These are phyloP conservation scores for Lutraria lutraria DNA, from an alignment of 2,888 invertebrate genomes.

Conservation along the genomic window DNA sequence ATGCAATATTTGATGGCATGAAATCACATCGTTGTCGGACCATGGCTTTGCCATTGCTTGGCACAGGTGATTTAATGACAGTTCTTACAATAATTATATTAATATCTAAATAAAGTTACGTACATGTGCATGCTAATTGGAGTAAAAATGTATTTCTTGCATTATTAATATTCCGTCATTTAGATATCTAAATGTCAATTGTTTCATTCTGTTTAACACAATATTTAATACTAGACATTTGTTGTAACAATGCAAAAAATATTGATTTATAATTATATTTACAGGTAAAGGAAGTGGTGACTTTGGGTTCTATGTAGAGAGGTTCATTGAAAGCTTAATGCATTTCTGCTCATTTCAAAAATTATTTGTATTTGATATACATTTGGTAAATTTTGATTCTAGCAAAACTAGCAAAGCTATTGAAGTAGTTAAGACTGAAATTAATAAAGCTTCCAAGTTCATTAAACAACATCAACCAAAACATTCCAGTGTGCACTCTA, in stretches of 20 bases:
- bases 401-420: neutral
- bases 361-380: neutral
- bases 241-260: no score
- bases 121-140: no score
- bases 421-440: neutral
- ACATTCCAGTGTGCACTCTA: neutral
- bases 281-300: conserved; percentile 20
- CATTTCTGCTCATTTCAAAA: conserved; percentile 14
- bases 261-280: neutral
- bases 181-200: no score
- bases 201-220: no score
- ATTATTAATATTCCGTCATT: no score
- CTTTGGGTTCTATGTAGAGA: conserved; percentile 23
- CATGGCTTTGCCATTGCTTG: conserved; percentile 40
- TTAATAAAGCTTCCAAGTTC: neutral
- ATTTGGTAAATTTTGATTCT: neutral
- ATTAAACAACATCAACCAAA: neutral
- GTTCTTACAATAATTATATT: no score
- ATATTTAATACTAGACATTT: no score
- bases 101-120: no score
- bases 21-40: conserved; percentile 24
- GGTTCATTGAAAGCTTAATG: conserved; percentile 2
- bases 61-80: conserved; percentile 43
- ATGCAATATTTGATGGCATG: conserved; percentile 24
- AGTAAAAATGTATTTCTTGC: no score